Conservation (phyloP, 2,113 vertebrate genomes). For the Opisthocomus hoazin region DNA sequence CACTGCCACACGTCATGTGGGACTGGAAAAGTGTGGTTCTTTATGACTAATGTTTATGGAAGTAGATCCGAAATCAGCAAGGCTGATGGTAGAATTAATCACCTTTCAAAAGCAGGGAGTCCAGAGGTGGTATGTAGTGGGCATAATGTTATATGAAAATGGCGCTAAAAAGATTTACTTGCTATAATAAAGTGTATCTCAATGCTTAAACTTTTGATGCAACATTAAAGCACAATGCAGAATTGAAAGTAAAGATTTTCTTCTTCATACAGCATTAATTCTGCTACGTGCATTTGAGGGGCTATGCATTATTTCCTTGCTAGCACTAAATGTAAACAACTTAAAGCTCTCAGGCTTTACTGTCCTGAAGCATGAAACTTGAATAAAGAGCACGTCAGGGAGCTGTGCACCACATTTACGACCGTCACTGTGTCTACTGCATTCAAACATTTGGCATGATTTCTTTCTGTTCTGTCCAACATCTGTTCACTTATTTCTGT, state of each 20-base stretch:
- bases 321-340: not conserved
- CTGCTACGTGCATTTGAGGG: not conserved
- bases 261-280: not conserved
- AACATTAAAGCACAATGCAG: not conserved
- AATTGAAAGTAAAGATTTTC: not conserved
- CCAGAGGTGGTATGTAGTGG: not conserved
- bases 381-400: not conserved
- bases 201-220: not conserved
- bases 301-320: not conserved
- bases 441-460: not conserved
- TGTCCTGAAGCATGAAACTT: not conserved
- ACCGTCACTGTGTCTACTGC: not conserved
- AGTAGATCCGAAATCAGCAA: not conserved
- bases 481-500: not conserved
- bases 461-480: not conserved
- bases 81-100: not conserved
- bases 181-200: not conserved
- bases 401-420: not conserved
- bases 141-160: not conserved
- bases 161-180: not conserved
- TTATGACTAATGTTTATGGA: not conserved
- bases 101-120: not conserved
- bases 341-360: not conserved
- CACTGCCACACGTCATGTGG: not conserved
- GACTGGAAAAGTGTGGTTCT: not conserved